These are phyloP conservation scores for Noctua janthe DNA, from an alignment of 2,888 invertebrate genomes.

Conservation along the genomic window DNA sequence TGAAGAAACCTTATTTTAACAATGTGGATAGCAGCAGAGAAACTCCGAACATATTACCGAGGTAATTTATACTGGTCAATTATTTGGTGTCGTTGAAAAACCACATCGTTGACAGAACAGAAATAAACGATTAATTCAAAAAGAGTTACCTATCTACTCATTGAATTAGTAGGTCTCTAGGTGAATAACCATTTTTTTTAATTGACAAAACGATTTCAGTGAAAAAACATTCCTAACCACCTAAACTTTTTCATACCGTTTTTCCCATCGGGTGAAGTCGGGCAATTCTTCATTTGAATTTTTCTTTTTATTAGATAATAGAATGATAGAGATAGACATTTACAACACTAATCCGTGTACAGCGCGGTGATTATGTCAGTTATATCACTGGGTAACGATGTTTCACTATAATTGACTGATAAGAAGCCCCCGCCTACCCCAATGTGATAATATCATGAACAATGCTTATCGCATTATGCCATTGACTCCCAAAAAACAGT, in stretches of 20 bases:
- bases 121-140: neutral
- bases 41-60: neutral
- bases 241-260: neutral
- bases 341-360: conserved; percentile 4
- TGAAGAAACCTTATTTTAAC: neutral
- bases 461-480: neutral
- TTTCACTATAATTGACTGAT: conserved; percentile 3
- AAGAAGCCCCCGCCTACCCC: neutral
- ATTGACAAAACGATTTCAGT: neutral
- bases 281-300: neutral
- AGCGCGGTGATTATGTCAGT: conserved; percentile 3
- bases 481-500: neutral
- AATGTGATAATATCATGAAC: neutral
- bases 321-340: neutral
- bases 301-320: neutral
- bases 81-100: neutral
- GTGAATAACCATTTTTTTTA: neutral
- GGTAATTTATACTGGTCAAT: neutral
- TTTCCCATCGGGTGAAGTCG: neutral
- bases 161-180: neutral
- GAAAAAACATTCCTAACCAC: neutral
- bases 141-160: neutral
- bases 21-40: neutral
- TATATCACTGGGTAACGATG: neutral
- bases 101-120: neutral